Conservation (phyloP, 1,140 invertebrate genomes). For the Drosophila carrolli region DNA sequence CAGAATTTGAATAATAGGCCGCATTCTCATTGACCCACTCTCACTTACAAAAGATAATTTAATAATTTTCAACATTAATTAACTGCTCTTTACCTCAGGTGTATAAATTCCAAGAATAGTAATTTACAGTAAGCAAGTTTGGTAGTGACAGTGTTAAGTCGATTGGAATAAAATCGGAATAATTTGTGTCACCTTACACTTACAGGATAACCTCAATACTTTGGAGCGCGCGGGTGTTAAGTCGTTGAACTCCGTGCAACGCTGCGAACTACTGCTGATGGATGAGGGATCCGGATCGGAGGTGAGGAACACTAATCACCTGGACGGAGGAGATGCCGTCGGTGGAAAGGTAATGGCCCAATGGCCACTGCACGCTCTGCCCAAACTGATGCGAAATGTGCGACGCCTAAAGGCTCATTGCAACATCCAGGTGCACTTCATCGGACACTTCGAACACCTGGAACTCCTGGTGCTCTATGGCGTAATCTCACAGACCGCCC, state of each 20-base stretch:
- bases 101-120: too few species aligned
- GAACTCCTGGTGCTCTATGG: neutral
- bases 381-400: constrained; percentile 8
- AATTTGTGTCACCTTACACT: too few species aligned
- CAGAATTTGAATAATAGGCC: too few species aligned
- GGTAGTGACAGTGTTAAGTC: too few species aligned
- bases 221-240: neutral
- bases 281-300: neutral
- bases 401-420: neutral
- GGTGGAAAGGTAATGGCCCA: neutral
- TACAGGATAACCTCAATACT: constrained; percentile 2
- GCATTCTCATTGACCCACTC: too few species aligned
- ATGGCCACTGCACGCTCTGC: constrained; percentile 4
- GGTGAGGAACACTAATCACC: neutral
- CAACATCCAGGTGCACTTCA: constrained; percentile 3
- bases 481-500: neutral
- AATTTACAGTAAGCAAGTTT: too few species aligned
- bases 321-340: neutral
- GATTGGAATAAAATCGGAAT: too few species aligned
- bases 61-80: neutral
- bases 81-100: too few species aligned
- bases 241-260: constrained; percentile 1
- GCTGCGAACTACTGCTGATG: neutral
- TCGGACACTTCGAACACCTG: neutral
- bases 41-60: neutral